These are phyloP conservation scores for Ploceus nigricollis DNA, from an alignment of 2,113 vertebrate genomes.

Conservation along the genomic window DNA sequence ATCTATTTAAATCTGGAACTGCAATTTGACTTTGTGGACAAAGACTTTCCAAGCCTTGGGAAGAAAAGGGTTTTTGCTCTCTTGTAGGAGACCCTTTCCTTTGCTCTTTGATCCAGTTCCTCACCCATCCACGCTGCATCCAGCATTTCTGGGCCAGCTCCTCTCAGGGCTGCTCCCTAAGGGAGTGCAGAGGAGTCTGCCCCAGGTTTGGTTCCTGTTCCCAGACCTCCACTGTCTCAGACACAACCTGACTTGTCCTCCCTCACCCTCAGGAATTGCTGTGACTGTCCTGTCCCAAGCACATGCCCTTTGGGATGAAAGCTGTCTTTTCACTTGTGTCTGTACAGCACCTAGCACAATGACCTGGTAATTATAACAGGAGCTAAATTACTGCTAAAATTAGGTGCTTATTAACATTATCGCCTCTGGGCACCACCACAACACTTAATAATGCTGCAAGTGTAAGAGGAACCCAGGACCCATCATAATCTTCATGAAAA, in stretches of 20 bases:
- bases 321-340: neutral
- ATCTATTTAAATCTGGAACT: neutral
- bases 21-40: neutral
- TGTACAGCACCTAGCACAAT: neutral
- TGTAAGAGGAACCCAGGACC: neutral
- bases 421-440: slow-evolving; percentile 35
- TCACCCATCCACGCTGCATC: neutral
- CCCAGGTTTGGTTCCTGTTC: neutral
- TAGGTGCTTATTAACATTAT: slow-evolving; percentile 52
- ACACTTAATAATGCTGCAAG: neutral
- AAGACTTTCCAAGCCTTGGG: neutral
- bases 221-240: neutral
- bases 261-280: neutral
- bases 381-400: slow-evolving; percentile 58
- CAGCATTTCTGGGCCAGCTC: neutral
- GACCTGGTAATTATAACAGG: slow-evolving; percentile 46
- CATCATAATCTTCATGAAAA: neutral
- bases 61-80: neutral
- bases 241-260: neutral
- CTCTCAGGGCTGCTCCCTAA: neutral
- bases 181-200: neutral
- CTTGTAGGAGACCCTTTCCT: neutral
- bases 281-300: neutral
- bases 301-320: neutral
- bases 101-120: neutral